Evolutionary conservation across 1,140 invertebrate species (phyloP).

Genomic region (Trachelipus rathkii): DNA sequence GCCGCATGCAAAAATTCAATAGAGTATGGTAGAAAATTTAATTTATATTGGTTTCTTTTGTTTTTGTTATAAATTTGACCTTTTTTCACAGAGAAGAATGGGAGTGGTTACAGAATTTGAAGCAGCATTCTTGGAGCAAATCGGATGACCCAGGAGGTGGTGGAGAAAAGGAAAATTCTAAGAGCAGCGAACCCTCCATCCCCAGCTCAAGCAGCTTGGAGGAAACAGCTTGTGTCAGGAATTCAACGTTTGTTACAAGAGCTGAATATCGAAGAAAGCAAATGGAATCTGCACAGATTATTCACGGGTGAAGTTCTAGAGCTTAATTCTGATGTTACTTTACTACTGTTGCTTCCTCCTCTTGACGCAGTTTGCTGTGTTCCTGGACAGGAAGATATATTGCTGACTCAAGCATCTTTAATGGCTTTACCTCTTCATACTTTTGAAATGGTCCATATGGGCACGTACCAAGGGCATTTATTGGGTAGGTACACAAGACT

Average conservation of each 20-base stretch:
- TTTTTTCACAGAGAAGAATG: slow-evolving; percentile 75
- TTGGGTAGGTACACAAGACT: slow-evolving; percentile 83
- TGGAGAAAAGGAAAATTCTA: slow-evolving; percentile 78
- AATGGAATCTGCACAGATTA: slow-evolving; percentile 50
- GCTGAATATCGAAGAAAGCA: slow-evolving; percentile 34
- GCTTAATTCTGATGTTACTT: slow-evolving; percentile 77
- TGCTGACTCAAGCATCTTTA: slow-evolving; percentile 52
- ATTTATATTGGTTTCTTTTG: too few species aligned
- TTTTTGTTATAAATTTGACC: too few species aligned
- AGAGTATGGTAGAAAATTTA: too few species aligned
- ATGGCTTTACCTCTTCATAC: slow-evolving; percentile 50
- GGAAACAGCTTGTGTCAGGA: slow-evolving; percentile 59
- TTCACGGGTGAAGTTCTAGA: slow-evolving; percentile 91
- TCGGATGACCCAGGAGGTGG: slow-evolving; percentile 89
- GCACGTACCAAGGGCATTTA: slow-evolving; percentile 82
- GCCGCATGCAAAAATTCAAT: too few species aligned
- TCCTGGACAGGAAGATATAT: slow-evolving; percentile 53
- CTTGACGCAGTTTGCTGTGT: slow-evolving; percentile 84
- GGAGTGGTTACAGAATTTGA: slow-evolving; percentile 59
- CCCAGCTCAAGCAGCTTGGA: slow-evolving; percentile 81
- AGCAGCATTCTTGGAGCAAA: slow-evolving; percentile 8
- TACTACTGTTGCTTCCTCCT: slow-evolving; percentile 83
- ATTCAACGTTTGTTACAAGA: slow-evolving; percentile 52
- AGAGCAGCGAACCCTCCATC: slow-evolving; percentile 83
- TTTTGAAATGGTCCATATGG: slow-evolving; percentile 85